A percentile compares a stretch with the other conserved stretches of the same genome.
Conservation (phyloP, 2,888 invertebrate genomes). For the Diaphora mendica region DNA sequence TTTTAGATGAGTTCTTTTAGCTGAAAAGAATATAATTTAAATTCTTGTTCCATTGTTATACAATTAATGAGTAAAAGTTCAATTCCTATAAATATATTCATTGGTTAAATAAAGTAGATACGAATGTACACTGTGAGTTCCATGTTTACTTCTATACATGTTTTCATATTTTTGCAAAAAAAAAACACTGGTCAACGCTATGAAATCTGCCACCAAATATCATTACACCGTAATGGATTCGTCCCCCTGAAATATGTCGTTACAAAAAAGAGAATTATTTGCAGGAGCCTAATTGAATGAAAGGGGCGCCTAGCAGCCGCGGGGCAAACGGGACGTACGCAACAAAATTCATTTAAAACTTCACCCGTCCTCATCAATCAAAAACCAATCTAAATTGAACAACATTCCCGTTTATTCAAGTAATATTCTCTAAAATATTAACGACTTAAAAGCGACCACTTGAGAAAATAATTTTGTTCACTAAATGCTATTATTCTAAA, state of each 20-base stretch:
- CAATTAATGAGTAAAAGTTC: background rate
- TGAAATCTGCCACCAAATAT: background rate
- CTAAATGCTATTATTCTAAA: slow-evolving; percentile 30
- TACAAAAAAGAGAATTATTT: slow-evolving; percentile 52
- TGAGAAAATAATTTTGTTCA: slow-evolving; percentile 18
- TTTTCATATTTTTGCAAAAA: background rate
- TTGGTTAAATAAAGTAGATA: background rate
- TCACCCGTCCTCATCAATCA: slow-evolving; percentile 77
- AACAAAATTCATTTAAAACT: slow-evolving; percentile 76
- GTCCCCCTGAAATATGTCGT: slow-evolving; percentile 45
- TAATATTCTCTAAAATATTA: slow-evolving; percentile 55
- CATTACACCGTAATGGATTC: slow-evolving; percentile 27
- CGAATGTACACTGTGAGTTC: background rate
- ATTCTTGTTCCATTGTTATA: background rate
- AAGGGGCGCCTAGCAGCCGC: slow-evolving; percentile 26
- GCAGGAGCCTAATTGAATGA: slow-evolving; percentile 59
- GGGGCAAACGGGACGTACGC: slow-evolving; percentile 41
- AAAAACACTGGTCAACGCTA: background rate
- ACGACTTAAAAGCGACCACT: slow-evolving; percentile 41
- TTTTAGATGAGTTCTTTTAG: background rate
- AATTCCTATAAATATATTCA: background rate
- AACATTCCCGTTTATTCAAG: slow-evolving; percentile 64
- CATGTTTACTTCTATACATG: background rate
- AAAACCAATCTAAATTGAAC: slow-evolving; percentile 80
- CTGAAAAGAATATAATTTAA: background rate